Evolutionary conservation across 2,113 vertebrate species (phyloP).

Genomic region (Poeciliopsis prolifica): DNA sequence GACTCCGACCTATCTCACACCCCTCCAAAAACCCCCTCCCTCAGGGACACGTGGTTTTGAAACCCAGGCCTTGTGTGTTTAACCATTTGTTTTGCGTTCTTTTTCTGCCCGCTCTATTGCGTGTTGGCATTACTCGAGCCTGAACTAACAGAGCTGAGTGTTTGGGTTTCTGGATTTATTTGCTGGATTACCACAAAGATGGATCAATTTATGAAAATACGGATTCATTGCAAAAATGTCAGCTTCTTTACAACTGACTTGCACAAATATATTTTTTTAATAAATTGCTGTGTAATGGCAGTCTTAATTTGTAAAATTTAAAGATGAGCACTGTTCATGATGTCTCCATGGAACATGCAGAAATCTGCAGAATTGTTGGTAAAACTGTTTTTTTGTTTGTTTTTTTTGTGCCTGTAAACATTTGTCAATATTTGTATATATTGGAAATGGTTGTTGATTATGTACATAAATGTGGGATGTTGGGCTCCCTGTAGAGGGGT

Average conservation of each 20-base stretch:
- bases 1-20: slow-evolving; percentile 32
- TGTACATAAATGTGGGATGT: slow-evolving; percentile 69
- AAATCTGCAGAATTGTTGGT: slow-evolving; percentile 25
- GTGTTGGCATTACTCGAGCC: slow-evolving; percentile 37
- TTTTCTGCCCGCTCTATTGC: slow-evolving; percentile 8
- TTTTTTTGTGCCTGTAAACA: slow-evolving; percentile 66
- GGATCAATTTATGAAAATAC: slow-evolving; percentile 29
- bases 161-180: slow-evolving; percentile 23
- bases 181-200: slow-evolving; percentile 5
- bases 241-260: not conserved
- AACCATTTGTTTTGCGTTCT: slow-evolving; percentile 6
- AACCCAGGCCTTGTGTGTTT: not conserved
- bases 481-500: slow-evolving; percentile 56
- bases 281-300: slow-evolving; percentile 23
- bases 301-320: slow-evolving; percentile 18
- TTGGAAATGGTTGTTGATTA: slow-evolving; percentile 61
- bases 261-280: slow-evolving; percentile 24
- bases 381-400: not conserved
- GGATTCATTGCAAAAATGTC: slow-evolving; percentile 5
- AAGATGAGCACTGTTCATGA: slow-evolving; percentile 5
- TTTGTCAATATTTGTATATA: slow-evolving; percentile 79
- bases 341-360: slow-evolving; percentile 36
- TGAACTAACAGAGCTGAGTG: slow-evolving; percentile 30
- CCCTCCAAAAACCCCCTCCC: not conserved
- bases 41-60: slow-evolving; percentile 4